Evolutionary conservation across 2,888 invertebrate genomes (phyloP).

Genomic region (Phanerotoma sp.): DNA sequence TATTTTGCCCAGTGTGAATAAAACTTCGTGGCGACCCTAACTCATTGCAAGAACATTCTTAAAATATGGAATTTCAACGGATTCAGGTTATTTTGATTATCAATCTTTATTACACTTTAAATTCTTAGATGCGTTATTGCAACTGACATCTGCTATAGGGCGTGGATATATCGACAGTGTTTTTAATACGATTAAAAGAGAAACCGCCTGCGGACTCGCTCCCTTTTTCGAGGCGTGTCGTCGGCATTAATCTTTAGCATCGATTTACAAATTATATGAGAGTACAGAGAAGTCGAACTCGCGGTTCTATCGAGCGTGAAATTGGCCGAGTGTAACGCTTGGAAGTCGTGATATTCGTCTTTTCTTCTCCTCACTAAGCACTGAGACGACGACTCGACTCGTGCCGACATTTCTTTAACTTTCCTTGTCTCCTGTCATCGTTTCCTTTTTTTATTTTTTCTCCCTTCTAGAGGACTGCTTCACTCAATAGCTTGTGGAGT

Average conservation of each 20-base stretch:
- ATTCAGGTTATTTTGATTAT: too few relatives aligned
- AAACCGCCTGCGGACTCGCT: conserved; percentile 22
- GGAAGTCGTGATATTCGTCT: conserved; percentile 26
- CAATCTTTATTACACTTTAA: too few relatives aligned
- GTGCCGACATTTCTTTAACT: not conserved
- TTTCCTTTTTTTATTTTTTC: conserved; percentile 1
- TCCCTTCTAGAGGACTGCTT: too few relatives aligned
- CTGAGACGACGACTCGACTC: not conserved
- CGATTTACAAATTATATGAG: conserved; percentile 39
- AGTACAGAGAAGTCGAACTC: conserved; percentile 4
- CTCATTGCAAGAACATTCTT: too few relatives aligned
- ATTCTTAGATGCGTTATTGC: too few relatives aligned
- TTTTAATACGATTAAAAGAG: conserved; percentile 36
- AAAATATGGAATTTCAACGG: too few relatives aligned
- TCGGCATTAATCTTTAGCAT: conserved; percentile 35
- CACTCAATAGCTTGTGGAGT: not conserved
- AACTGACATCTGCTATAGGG: conserved; percentile 27
- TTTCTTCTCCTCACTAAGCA: conserved; percentile 14
- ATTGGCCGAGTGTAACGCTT: conserved; percentile 30
- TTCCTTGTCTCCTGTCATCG: not conserved
- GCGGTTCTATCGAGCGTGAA: conserved; percentile 36
- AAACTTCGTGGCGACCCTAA: too few relatives aligned
- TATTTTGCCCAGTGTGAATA: too few relatives aligned
- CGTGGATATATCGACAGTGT: conserved; percentile 24
- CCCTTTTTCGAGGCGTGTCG: conserved; percentile 36